Base-by-base conservation (phyloP, 1,140 invertebrate genomes). In the Aradophagus sp. region DNA sequence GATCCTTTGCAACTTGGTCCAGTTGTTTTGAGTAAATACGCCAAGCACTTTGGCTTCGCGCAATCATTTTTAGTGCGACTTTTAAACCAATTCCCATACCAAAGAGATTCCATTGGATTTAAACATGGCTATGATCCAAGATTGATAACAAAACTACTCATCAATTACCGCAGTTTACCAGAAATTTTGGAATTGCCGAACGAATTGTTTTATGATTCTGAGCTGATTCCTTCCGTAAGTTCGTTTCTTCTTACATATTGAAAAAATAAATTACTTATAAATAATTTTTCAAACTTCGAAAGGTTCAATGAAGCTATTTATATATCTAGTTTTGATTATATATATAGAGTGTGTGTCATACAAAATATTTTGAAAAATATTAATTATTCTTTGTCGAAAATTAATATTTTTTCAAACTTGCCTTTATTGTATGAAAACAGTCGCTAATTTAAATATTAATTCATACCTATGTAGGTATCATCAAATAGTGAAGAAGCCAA, bases 1-100 rank as follows among this genome's bases (percentile, higher is more conserved):
- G 97, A 98, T 88, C 96, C 95, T 10, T 87, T 92, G 79, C 97
- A 99, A 83, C 87, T 98, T 19, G 96, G 95, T 0, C 94, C 96
- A 5, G 89, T 97, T 5, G 83, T 96, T 5, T 81, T 89, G 48
- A 94, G 92, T 23, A 86, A 84, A 34, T 84, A 89, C 47, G 90
- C 92, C 0, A 77, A 74, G 12, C 78, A 87, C 5, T 91, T 87
- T 76, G 93, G 93, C 12, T 85, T 95, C 16, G 83, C 88, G 20
- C 78, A 89, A 34, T 95, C 94, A 2, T 91, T 91, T 67, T 76
- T 96, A 4, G 89, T 90, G 48, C 87, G 94, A 61, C 70, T 96
- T 5, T 86, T 93, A 13, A 81, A 88, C 2, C 85, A 83, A 10
- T 86, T 87, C 36, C 88, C 91, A 0, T 95, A 95, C 76, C 83